phyloP scores from a whole-genome alignment of 2,113 vertebrate genomes.

The Galemys pyrenaicus region DNA sequence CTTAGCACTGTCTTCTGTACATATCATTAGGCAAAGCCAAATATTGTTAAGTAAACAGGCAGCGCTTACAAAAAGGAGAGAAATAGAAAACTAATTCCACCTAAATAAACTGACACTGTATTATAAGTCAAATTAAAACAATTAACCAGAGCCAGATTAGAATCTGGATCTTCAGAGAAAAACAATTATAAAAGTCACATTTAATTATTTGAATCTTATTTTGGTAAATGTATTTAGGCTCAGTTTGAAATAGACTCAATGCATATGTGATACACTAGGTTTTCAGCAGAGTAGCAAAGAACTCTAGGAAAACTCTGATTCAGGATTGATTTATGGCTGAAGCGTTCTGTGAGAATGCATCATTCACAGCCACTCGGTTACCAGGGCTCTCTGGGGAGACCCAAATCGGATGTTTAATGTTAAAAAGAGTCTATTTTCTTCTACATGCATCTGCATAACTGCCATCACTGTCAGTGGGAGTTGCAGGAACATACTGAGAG shows the following conservation, averaged over 20 bases:
- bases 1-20: slow-evolving; percentile 95
- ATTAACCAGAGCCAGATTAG: slow-evolving; percentile 81
- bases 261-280: not conserved
- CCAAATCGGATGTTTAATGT: slow-evolving; percentile 63
- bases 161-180: slow-evolving; percentile 80
- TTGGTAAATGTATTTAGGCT: slow-evolving; percentile 76
- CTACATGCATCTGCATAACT: slow-evolving; percentile 58
- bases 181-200: slow-evolving; percentile 81
- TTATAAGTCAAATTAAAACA: slow-evolving; percentile 81
- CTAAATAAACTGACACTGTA: slow-evolving; percentile 85
- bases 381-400: slow-evolving; percentile 54
- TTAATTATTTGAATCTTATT: slow-evolving; percentile 86
- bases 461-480: slow-evolving; percentile 45
- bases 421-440: slow-evolving; percentile 76
- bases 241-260: slow-evolving; percentile 74
- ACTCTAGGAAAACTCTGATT: slow-evolving; percentile 67
- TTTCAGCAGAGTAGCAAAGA: slow-evolving; percentile 42
- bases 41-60: slow-evolving; percentile 91
- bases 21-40: slow-evolving; percentile 91
- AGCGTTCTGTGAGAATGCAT: slow-evolving; percentile 66
- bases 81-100: slow-evolving; percentile 88
- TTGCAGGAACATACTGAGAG: slow-evolving; percentile 15
- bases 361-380: slow-evolving; percentile 54
- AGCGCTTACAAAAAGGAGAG: slow-evolving; percentile 86
- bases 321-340: slow-evolving; percentile 69